Evolutionary conservation across 2,113 vertebrate genomes (phyloP).

Genomic region (Protobothrops mucrosquamatus): DNA sequence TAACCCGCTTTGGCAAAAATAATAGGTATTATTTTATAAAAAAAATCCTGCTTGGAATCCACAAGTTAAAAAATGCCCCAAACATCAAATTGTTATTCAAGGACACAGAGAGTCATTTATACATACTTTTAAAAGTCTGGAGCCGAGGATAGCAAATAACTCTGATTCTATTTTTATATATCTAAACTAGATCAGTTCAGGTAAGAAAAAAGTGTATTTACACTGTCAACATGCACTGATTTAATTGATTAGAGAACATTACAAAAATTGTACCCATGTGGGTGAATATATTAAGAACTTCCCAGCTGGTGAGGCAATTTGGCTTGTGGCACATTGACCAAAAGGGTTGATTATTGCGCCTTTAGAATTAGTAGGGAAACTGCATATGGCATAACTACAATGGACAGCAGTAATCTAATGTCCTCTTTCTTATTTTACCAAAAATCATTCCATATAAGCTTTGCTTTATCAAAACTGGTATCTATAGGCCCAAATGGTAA

Average conservation of each 20-base stretch:
- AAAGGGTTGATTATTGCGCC: background rate
- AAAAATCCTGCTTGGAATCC: background rate
- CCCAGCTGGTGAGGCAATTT: background rate
- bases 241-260: background rate
- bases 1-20: background rate
- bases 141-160: background rate
- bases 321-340: background rate
- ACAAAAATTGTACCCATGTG: background rate
- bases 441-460: background rate
- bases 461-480: background rate
- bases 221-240: background rate
- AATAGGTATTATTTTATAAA: background rate
- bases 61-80: background rate
- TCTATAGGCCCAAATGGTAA: background rate
- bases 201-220: accelerated
- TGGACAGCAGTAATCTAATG: background rate
- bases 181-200: background rate
- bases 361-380: background rate
- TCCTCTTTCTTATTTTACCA: background rate
- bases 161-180: background rate
- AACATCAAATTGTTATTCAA: background rate
- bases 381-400: background rate
- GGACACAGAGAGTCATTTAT: background rate
- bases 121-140: background rate
- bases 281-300: background rate